These are phyloP conservation scores for Stylophora pistillata DNA, from an alignment of 64 coral and sea anemone genomes.

Conservation along the genomic window DNA sequence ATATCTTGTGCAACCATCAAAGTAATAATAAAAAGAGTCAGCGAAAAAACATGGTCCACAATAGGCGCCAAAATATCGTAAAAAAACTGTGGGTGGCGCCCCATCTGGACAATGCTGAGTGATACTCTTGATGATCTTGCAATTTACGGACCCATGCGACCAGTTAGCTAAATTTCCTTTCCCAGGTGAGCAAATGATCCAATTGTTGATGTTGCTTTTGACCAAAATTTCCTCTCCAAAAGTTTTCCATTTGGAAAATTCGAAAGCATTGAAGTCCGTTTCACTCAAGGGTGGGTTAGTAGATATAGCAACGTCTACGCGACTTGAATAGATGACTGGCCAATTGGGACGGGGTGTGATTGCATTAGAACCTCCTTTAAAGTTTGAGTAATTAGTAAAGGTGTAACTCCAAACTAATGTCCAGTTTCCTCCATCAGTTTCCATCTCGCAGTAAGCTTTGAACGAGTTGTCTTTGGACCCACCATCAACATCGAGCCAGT, in stretches of 20 bases:
- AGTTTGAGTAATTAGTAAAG: neutral
- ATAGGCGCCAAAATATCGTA: no score
- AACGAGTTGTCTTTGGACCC: constrained; percentile 35
- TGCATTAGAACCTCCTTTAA: neutral
- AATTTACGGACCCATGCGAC: constrained; percentile 38
- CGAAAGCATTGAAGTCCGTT: constrained; percentile 61
- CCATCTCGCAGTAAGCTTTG: constrained; percentile 34
- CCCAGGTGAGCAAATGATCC: constrained; percentile 55
- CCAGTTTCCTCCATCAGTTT: constrained; percentile 29
- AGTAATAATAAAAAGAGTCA: constrained; percentile 3
- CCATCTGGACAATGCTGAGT: neutral
- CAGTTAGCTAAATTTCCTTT: constrained; percentile 48
- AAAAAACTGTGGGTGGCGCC: neutral
- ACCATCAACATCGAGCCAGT: constrained; percentile 41
- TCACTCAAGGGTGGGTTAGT: constrained; percentile 50
- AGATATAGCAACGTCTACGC: neutral
- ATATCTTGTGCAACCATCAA: neutral
- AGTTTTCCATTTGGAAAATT: constrained; percentile 52
- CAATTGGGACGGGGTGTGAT: constrained; percentile 13
- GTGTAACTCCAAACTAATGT: constrained; percentile 27
- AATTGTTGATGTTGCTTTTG: constrained; percentile 57
- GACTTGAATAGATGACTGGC: neutral
- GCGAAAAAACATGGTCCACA: neutral
- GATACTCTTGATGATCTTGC: constrained; percentile 7
- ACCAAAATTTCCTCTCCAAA: constrained; percentile 64